Percentiles rank a stretch among this genome's conserved stretches.
Evolutionary conservation across 2,888 invertebrate species (phyloP).

Genomic region (Leucophora obtusa): DNA sequence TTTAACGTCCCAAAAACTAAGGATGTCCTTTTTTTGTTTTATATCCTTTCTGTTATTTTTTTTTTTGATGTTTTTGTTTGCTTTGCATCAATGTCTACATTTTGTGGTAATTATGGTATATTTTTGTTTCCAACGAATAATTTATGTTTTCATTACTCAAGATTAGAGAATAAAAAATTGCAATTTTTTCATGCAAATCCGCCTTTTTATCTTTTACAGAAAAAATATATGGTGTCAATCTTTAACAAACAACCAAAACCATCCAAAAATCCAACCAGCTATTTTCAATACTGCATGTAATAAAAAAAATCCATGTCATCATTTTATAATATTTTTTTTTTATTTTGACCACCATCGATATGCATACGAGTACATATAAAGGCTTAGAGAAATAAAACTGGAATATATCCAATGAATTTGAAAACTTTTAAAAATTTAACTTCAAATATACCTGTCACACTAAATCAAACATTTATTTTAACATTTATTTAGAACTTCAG

Average conservation of each 20-base stretch:
- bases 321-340: conserved; percentile 2
- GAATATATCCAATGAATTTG: conserved; percentile 19
- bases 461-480: conserved; percentile 64
- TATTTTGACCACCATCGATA: conserved; percentile 46
- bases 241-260: background rate
- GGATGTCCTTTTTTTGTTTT: conserved; percentile 50
- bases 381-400: background rate
- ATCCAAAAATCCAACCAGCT: conserved; percentile 20
- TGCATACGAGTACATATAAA: background rate
- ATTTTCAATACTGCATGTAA: background rate
- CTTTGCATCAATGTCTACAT: conserved; percentile 60
- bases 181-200: conserved; percentile 54
- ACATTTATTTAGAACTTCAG: conserved; percentile 58
- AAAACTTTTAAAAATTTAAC: conserved; percentile 9
- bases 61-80: conserved; percentile 37
- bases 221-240: conserved; percentile 57
- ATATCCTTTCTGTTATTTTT: conserved; percentile 28
- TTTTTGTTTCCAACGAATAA: conserved; percentile 62
- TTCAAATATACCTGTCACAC: conserved; percentile 49
- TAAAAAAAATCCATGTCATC: background rate
- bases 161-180: conserved; percentile 60
- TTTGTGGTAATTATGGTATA: conserved; percentile 64
- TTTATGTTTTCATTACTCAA: conserved; percentile 65
- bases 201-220: conserved; percentile 43
- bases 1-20: conserved; percentile 29